Conservation (phyloP, 2,888 invertebrate genomes). For the Agonopterix arenella region DNA sequence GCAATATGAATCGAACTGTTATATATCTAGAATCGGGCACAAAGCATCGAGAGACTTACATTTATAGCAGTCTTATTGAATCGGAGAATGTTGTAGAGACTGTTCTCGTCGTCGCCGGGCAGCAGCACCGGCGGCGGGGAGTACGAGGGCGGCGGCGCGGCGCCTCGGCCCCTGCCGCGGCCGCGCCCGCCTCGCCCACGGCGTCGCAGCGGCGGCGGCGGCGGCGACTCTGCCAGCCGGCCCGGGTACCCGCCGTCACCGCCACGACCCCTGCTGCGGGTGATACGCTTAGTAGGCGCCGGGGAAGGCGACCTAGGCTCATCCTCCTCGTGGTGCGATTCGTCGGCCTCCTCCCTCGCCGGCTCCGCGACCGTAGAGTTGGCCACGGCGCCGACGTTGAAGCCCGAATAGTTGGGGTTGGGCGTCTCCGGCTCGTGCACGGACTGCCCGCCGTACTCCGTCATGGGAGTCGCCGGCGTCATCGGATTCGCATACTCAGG, state of each 20-base stretch:
- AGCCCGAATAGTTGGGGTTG: constrained; percentile 61
- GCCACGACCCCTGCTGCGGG: constrained; percentile 78
- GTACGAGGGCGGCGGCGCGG: constrained; percentile 67
- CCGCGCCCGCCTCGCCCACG: constrained; percentile 56
- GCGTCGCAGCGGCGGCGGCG: constrained; percentile 59
- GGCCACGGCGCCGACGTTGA: constrained; percentile 45
- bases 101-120: constrained; percentile 86
- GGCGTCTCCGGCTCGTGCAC: constrained; percentile 70
- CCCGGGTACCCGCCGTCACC: constrained; percentile 68
- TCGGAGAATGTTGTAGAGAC: constrained; percentile 88
- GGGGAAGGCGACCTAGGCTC: constrained; percentile 76
- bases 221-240: constrained; percentile 67
- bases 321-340: constrained; percentile 48
- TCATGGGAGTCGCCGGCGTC: constrained; percentile 71
- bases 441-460: constrained; percentile 73
- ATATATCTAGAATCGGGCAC: too few relatives aligned
- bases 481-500: constrained; percentile 89
- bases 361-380: constrained; percentile 49
- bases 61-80: constrained; percentile 89
- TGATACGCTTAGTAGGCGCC: constrained; percentile 77
- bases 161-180: constrained; percentile 57
- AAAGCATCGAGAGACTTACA: constrained; percentile 54
- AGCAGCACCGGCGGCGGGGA: constrained; percentile 68
- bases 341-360: constrained; percentile 53
- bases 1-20: too few relatives aligned